Conservation (phyloP, 2,888 invertebrate genomes). For the Latrodectus hesperus region DNA sequence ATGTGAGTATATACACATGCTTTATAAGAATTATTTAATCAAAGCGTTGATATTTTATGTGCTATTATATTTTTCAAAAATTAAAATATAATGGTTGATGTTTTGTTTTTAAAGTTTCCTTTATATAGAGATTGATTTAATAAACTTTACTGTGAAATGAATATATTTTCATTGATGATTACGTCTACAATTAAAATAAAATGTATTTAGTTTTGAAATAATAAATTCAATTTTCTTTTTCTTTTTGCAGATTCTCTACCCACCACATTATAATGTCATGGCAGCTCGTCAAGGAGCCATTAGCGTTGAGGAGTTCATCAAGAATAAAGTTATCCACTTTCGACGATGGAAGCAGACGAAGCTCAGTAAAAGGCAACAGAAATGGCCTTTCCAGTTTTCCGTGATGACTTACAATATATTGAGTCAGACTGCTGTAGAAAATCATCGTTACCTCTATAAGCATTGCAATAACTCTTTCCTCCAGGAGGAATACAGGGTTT, state of each 20-base stretch:
- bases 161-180: too few species aligned
- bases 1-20: too few species aligned
- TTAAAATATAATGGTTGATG: too few species aligned
- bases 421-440: constrained; percentile 86
- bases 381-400: constrained; percentile 77
- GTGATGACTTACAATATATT: constrained; percentile 91
- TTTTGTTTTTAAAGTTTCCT: too few species aligned
- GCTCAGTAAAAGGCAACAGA: not conserved
- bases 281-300: constrained; percentile 39
- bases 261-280: constrained; percentile 17
- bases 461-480: constrained; percentile 79
- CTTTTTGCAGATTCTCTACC: not conserved
- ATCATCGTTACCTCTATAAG: constrained; percentile 83
- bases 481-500: constrained; percentile 82
- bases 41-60: too few species aligned
- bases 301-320: constrained; percentile 42
- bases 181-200: too few species aligned
- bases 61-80: too few species aligned
- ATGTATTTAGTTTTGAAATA: too few species aligned
- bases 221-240: too few species aligned
- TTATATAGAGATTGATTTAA: too few species aligned
- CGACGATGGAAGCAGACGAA: constrained; percentile 45
- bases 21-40: too few species aligned
- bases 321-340: constrained; percentile 21
- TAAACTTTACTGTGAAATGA: too few species aligned